Base-by-base conservation (phyloP, 2,888 invertebrate genomes). In the Flexamia atlantica region DNA sequence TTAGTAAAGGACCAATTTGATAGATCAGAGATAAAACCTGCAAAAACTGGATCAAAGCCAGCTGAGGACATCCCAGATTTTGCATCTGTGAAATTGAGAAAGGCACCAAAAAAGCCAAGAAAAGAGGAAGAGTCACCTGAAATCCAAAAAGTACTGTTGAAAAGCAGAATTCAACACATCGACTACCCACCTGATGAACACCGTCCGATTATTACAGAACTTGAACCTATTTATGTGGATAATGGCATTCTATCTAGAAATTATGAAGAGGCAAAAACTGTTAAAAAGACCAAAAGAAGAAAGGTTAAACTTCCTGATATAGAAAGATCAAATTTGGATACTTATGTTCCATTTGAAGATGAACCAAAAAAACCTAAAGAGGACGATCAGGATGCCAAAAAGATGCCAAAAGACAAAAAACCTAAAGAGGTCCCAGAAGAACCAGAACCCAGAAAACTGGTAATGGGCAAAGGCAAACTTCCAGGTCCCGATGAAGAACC, bases 101-200 rank as follows among this genome's bases (percentile, higher is more conserved):
- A 89, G 85, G 88, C 89, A 0, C 88, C 89, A 0, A 88, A 90
- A 14, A 90, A 92, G 85, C 91, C 92, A n/a, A 92, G 93, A 87
- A 90, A 90, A 87, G 91, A 91, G 85, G 85, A 89, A 9, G 87
- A 90, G 46, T 86, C 89, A 10, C 88, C 90, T 2, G 89, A 90
- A 82, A 90, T 95, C 83, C 95, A 94, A 0, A 95, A 94, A 89
- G 91, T 95, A 81, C 92, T 94, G 88, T 90, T 96, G 0, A 95
- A 94, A 88, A 95, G 95, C 89, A 92, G 94, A 86, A 94, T 96
- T n/a, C 92, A 90, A 60, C 92, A 92, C 87, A 89, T 91, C 0
- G 90, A 91, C 80, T 91, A 91, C 86, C 90, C 91, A 50, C 90
- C 90, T 25, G 57, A 87, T 60, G 89, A 90, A 86, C 88, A 89